Percentiles rank a stretch among this genome's conserved stretches.
Conservation (phyloP, 2,113 vertebrate species). For the Oreochromis spilurus region DNA sequence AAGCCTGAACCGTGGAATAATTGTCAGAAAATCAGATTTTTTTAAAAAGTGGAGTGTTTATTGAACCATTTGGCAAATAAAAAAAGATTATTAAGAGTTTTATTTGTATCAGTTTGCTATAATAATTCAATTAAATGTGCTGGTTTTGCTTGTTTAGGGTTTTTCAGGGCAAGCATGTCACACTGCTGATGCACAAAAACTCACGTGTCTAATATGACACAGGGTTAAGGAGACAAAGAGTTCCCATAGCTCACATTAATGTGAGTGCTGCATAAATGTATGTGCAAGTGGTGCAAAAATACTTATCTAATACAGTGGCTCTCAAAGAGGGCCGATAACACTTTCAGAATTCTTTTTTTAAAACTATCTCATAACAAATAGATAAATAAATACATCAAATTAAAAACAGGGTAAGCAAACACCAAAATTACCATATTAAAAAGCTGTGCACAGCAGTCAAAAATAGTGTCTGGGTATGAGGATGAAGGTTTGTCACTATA, state of each 20-base stretch:
- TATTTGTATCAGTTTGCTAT: background rate
- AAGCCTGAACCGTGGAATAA: background rate
- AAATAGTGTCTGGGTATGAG: background rate
- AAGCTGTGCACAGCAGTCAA: background rate
- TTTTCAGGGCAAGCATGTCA: background rate
- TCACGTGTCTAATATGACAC: background rate
- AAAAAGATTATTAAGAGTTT: background rate
- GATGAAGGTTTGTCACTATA: background rate
- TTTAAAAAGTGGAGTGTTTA: background rate
- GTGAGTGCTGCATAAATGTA: background rate
- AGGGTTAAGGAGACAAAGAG: background rate
- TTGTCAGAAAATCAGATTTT: background rate
- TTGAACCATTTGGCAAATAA: background rate
- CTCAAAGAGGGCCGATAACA: background rate
- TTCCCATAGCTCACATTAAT: background rate
- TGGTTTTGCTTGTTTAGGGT: background rate
- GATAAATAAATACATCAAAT: background rate
- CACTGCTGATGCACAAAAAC: background rate
- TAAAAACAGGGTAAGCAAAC: background rate
- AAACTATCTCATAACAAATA: background rate
- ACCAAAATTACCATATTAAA: background rate
- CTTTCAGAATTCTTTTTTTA: rapidly evolving
- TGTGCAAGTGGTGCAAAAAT: background rate
- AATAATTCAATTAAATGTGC: background rate
- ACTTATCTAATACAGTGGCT: background rate